Base-by-base conservation (phyloP, 1,140 invertebrate species). In the Lepidostoma basale region DNA sequence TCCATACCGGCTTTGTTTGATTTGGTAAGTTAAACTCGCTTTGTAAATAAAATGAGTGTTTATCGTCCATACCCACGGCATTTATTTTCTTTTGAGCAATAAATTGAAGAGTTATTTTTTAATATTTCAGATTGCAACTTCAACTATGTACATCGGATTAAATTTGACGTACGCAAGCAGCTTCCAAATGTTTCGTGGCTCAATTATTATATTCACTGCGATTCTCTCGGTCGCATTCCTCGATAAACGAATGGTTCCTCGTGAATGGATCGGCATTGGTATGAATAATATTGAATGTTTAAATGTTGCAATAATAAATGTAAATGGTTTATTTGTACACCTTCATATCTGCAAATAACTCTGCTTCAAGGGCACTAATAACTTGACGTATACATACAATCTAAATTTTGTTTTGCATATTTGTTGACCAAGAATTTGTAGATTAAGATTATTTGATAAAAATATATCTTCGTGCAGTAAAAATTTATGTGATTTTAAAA, bases 181-280 rank as follows among this genome's bases (percentile, higher is more conserved):
- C 76, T 98, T 97, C 78, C 96, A 98, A 84, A 98, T 98, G 96
- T 89, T 98, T 71, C 84, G 96, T 85, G 95, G 92, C 62, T 89
- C 96, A 68, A 90, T 97, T 0, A 97, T 98, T 67, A 86, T 98
- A 6, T 99, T 98, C 80, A 96, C 96, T 40, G 95, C 92, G 2
- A 77, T 97, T 8, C 82, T 98, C 0, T 97, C 96, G 20, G 90
- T 94, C n/a, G 90, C 88, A 25, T 97, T 97, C 78, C 83, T 98
- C 2, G 84, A 91, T 14, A 84, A 90, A 68, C 84, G 83, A 45
- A 84, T 96, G 25, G 85, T 83, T 62, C 76, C 72, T 12, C 85
- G 85, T 69, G 88, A 98, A 82, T 98, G 96, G 95, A 71, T 85
- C 33, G 96, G 95, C 26, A 97, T 98, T 66, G 76, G 81, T 82